Percentiles rank a stretch among this genome's conserved stretches.
Conservation (phyloP, 2,113 vertebrate genomes). For the Philantomba maxwellii region DNA sequence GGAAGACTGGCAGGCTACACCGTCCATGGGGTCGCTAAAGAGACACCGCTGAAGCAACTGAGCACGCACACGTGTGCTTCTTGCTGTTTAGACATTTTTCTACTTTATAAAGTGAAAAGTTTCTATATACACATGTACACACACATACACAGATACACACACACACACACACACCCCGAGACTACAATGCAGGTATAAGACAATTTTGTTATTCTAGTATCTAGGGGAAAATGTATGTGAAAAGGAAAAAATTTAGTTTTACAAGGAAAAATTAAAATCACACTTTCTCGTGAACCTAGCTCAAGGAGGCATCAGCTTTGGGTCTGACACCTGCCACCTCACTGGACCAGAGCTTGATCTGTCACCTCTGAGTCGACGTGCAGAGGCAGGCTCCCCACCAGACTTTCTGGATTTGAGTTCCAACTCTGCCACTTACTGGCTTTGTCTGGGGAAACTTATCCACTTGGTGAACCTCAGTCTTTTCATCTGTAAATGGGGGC, state of each 20-base stretch:
- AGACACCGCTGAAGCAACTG: background rate
- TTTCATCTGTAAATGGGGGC: background rate
- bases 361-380: accelerated
- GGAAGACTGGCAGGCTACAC: background rate
- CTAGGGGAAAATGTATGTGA: background rate
- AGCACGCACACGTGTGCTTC: accelerated
- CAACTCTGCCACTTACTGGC: background rate
- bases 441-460: background rate
- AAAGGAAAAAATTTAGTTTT: background rate
- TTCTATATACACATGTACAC: background rate
- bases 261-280: background rate
- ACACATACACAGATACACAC: background rate
- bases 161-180: background rate
- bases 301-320: background rate
- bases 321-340: background rate
- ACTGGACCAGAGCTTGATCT: accelerated
- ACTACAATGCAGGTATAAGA: background rate
- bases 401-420: background rate
- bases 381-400: background rate
- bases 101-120: background rate
- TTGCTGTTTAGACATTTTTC: background rate
- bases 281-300: background rate
- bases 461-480: background rate
- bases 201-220: background rate
- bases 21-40: background rate